A percentile compares a stretch with the other conserved stretches of the same genome.
Evolutionary conservation across 1,140 invertebrate genomes (phyloP).

Genomic region (Probaryconus sp.): DNA sequence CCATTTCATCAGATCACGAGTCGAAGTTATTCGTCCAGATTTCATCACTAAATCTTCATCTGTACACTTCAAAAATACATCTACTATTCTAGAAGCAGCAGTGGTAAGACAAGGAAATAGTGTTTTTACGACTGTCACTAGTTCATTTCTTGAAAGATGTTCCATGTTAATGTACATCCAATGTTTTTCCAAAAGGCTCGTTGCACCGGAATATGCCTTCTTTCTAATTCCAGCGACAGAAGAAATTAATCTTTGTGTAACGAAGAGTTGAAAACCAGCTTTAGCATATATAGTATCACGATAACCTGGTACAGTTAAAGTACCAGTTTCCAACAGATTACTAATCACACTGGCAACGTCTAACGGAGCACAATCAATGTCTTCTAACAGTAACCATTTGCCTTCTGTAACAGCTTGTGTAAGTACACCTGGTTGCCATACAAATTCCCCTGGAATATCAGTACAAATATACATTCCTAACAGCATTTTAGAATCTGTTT

Average conservation of each 20-base stretch:
- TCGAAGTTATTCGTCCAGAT: slow-evolving; percentile 84
- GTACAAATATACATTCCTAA: slow-evolving; percentile 97
- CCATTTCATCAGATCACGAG: slow-evolving; percentile 96
- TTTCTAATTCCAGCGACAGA: slow-evolving; percentile 80
- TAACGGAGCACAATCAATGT: slow-evolving; percentile 94
- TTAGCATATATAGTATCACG: slow-evolving; percentile 87
- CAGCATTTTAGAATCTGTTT: slow-evolving; percentile 97
- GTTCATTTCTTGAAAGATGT: slow-evolving; percentile 86
- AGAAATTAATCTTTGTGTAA: slow-evolving; percentile 86
- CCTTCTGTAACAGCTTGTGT: slow-evolving; percentile 92
- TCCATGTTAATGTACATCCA: slow-evolving; percentile 90
- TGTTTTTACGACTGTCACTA: slow-evolving; percentile 82
- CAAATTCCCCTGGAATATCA: slow-evolving; percentile 97
- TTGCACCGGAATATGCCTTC: slow-evolving; percentile 81
- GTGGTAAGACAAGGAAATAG: slow-evolving; percentile 86
- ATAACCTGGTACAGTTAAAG: slow-evolving; percentile 91
- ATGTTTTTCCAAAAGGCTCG: slow-evolving; percentile 87
- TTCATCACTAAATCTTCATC: slow-evolving; percentile 69
- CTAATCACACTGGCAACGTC: slow-evolving; percentile 94
- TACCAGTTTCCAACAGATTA: slow-evolving; percentile 89
- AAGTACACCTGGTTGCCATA: slow-evolving; percentile 95
- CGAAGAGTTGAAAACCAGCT: slow-evolving; percentile 93
- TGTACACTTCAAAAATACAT: slow-evolving; percentile 83
- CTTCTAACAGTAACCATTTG: slow-evolving; percentile 96
- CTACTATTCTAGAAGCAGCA: slow-evolving; percentile 87